Base-by-base conservation (phyloP, 2,888 invertebrate species). In the Conus canariensis region DNA sequence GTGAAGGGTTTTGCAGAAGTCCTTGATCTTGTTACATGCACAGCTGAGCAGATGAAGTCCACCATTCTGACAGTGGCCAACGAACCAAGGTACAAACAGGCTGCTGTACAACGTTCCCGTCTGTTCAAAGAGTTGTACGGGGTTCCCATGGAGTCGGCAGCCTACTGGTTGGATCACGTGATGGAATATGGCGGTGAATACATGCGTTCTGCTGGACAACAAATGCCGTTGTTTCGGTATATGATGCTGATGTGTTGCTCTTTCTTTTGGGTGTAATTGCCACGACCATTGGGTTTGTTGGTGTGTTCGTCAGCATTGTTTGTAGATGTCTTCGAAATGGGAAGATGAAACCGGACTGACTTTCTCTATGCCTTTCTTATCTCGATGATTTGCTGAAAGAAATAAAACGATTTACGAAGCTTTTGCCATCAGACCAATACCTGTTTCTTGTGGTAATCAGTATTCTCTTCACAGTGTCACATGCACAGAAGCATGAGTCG, bases 91-190 rank as follows among this genome's bases (percentile, higher is more conserved):
- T 91, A 90, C 64, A 89, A 87, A 70, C 64, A 74, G 16, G 90
- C 90, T 56, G 89, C 89, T 60, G 56, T 85, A n/a, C 80, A 80
- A 25, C 89, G 87, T 22, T 90, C 90, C 16, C 30, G 70, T 56
- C 85, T 91, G n/a, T 91, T 88, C 80, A 77, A 67, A 45, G 82
- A 91, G 77, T 83, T 88, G 82, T 91, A 88, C 45, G 89, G 90
- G 45, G 70, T 90, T 45, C 93, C 95, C 14, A 64, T 85, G 56
- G 91, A 93, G 67, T 90, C 93, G 67, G 94, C 93, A 12, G 93
- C 92, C 6, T 93, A 89, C 87, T 94, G 94, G 94, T 90, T 94
- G n/a, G 94, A 94, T 86, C 93, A 94, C 88, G 93, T 94, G 83
- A 90, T 94, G 16, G 91, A 93, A 90, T 93, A 93, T 92, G 95